A percentile compares a stretch with the other conserved stretches of the same genome.
Conservation (phyloP, 2,797 vertebrate genomes). For the Eulemur mongoz region DNA sequence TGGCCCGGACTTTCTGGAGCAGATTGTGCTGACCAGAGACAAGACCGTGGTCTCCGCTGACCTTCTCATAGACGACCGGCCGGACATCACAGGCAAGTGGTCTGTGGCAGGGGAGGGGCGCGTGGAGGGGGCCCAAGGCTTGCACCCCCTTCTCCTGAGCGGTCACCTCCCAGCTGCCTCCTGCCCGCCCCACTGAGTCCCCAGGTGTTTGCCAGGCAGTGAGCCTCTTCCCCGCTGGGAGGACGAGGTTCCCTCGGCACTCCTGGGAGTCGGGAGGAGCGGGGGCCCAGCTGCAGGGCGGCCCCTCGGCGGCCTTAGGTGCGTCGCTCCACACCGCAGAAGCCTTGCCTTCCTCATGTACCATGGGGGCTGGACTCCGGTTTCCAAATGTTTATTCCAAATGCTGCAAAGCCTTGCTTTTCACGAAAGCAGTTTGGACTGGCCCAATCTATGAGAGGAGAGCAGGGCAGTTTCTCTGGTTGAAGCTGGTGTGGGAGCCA, state of each 20-base stretch:
- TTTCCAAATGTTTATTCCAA: background rate
- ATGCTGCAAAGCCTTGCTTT: background rate
- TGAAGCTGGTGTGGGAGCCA: background rate
- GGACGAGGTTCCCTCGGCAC: background rate
- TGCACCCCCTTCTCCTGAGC: fast-evolving
- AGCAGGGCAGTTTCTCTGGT: background rate
- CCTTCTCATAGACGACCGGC: slow-evolving; percentile 95
- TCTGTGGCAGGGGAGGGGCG: background rate
- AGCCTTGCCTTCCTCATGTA: background rate
- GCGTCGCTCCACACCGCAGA: background rate
- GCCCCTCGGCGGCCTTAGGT: background rate
- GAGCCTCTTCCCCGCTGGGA: background rate
- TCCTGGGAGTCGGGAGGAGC: background rate
- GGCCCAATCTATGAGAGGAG: background rate
- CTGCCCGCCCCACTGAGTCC: background rate
- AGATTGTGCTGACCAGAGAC: slow-evolving; percentile 94
- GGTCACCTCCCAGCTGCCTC: background rate
- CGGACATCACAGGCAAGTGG: slow-evolving; percentile 92
- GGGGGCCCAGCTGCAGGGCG: background rate
- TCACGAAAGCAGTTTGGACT: background rate
- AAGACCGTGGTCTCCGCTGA: slow-evolving; percentile 95
- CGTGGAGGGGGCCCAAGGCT: too few relatives aligned
- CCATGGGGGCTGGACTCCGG: background rate
- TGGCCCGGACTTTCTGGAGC: slow-evolving; percentile 93
- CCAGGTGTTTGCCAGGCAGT: background rate